Base-by-base conservation (phyloP, 1,140 invertebrate species). In the Drosophila tristis region DNA sequence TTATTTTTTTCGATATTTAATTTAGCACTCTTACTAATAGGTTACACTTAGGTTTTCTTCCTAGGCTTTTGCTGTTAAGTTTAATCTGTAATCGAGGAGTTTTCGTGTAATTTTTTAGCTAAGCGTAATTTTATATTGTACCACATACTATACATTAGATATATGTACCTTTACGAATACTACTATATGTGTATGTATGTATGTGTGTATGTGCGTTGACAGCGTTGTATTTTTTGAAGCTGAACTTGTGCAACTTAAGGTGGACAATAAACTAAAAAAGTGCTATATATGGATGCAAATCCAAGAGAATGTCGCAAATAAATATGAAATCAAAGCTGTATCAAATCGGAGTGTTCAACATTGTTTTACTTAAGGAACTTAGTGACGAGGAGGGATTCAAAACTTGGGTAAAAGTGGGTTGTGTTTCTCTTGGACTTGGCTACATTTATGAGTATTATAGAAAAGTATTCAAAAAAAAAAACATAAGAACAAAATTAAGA, bases 161-260 rank as follows among this genome's bases (percentile, higher is more conserved):
- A 63, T 77, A 20, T 20, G 20, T 20, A 64, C 48, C 20, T 54
- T 58, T 42, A 60, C 51, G 29, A 59, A 61, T 25, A 63, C 61
- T 39, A 53, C 65, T 29, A 50, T 20, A 50, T 53, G 23, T 64
- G 35, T 53, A 20, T 65, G 39, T 51, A 35, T 64, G 35, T 53
- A 26, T 65, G 39, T 51, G 29, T 68, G 39, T 66, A 43, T 71
- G 58, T 63, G 75, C 55, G 63, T 75, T 51, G 54, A 74, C 42
- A 50, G 60, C 60, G 72, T 82, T 82, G 77, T 85, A 84, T 80
- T 84, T 85, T 85, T 80, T 85, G 65, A 85, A 61, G 81, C 73
- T 60, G 47, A 53, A 74, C 72, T 67, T 84, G 55, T 76, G 73
- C 66, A 68, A 84, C 66, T 61, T 53, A 53, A 55, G 62, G 45